These are phyloP conservation scores for Siniperca undulata DNA, from an alignment of 2,797 vertebrate species.

Conservation along the genomic window DNA sequence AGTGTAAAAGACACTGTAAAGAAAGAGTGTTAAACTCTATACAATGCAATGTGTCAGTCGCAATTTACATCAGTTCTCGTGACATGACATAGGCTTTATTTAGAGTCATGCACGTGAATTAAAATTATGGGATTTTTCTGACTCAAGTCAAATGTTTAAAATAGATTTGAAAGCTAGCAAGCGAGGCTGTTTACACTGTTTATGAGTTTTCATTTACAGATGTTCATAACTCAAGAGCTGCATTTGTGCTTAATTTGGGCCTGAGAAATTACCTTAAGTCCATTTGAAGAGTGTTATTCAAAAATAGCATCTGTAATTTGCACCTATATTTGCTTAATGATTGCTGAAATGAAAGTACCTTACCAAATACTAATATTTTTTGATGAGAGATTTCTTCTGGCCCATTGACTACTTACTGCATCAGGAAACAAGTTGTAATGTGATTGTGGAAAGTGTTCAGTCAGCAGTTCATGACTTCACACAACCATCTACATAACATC, in stretches of 20 bases:
- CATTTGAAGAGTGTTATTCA: background rate
- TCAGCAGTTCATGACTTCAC: slow-evolving; percentile 62
- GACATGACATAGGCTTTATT: slow-evolving; percentile 40
- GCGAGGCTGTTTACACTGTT: slow-evolving; percentile 4
- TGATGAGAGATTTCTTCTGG: slow-evolving; percentile 34
- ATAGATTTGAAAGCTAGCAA: slow-evolving; percentile 20
- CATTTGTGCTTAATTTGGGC: slow-evolving; percentile 32
- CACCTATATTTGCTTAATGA: slow-evolving; percentile 18
- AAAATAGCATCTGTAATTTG: slow-evolving; percentile 37
- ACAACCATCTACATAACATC: slow-evolving; percentile 44
- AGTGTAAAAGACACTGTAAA: slow-evolving; percentile 69
- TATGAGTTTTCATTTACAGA: slow-evolving; percentile 20
- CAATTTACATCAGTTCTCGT: slow-evolving; percentile 34
- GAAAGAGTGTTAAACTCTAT: slow-evolving; percentile 63
- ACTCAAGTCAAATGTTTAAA: slow-evolving; percentile 31
- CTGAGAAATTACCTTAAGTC: slow-evolving; percentile 1
- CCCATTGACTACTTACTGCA: slow-evolving; percentile 29
- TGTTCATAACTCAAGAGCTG: slow-evolving; percentile 3
- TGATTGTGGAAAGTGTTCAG: slow-evolving; percentile 59
- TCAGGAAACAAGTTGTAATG: slow-evolving; percentile 57
- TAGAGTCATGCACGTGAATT: slow-evolving; percentile 6
- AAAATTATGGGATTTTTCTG: slow-evolving; percentile 25
- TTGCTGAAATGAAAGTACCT: slow-evolving; percentile 15
- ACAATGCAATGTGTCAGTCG: slow-evolving; percentile 45
- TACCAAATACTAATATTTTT: slow-evolving; percentile 35